Conservation (phyloP, 2,888 invertebrate genomes). For the Caenorhabditis sp. region DNA sequence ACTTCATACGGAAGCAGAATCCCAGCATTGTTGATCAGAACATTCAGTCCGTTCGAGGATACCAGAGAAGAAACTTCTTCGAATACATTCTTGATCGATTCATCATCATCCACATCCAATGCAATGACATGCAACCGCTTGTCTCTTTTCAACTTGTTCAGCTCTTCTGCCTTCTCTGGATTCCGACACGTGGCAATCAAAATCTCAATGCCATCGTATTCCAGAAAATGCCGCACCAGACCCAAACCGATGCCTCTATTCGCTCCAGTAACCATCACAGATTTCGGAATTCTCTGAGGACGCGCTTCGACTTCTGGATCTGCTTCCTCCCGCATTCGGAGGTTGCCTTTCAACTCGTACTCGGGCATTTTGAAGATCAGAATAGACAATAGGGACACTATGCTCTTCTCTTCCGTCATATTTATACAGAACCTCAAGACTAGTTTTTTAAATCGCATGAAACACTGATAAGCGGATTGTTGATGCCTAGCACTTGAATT, state of each 20-base stretch:
- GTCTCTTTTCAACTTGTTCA: constrained; percentile 38
- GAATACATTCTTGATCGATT: constrained; percentile 53
- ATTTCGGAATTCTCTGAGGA: constrained; percentile 40
- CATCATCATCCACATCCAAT: constrained; percentile 61
- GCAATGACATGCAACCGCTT: constrained; percentile 49
- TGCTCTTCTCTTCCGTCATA: neutral
- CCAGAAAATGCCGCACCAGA: constrained; percentile 49
- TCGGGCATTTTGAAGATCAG: constrained; percentile 23
- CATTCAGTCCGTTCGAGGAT: constrained; percentile 47
- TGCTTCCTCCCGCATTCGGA: constrained; percentile 34
- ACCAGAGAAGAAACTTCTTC: constrained; percentile 42
- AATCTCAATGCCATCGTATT: constrained; percentile 38
- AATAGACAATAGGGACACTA: neutral
- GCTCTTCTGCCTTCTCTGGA: constrained; percentile 52
- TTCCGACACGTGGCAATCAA: constrained; percentile 57
- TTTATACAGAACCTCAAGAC: neutral
- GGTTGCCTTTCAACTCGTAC: constrained; percentile 44
- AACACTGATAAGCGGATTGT: constrained; percentile 26
- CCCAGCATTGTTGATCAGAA: constrained; percentile 66
- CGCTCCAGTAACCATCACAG: constrained; percentile 59
- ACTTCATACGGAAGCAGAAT: constrained; percentile 57
- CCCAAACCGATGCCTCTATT: constrained; percentile 64
- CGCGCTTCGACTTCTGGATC: constrained; percentile 46
- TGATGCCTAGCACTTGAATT: neutral
- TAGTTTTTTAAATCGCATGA: constrained; percentile 5